phyloP scores from a whole-genome alignment of 2,113 vertebrate genomes.

The Colistium nudipinnis region DNA sequence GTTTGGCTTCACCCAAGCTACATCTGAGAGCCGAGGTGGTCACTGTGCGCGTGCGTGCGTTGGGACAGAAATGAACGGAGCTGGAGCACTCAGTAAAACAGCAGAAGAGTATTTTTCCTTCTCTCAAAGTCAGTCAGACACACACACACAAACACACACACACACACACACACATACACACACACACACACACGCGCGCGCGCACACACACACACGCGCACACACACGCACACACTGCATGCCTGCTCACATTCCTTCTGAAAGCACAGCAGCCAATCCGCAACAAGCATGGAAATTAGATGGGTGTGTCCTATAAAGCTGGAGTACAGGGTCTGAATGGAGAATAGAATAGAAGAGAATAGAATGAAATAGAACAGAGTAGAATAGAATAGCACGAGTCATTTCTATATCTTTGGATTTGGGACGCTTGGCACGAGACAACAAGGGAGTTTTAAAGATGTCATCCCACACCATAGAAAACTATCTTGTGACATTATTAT shows the following conservation, averaged over 20 bases:
- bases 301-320: conserved; percentile 69
- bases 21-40: conserved; percentile 29
- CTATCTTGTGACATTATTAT: too few relatives aligned
- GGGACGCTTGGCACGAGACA: neutral
- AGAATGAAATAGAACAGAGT: conserved; percentile 31
- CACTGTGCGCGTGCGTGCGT: neutral
- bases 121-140: neutral
- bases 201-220: conserved; percentile 16
- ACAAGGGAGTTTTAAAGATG: neutral
- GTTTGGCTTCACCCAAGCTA: conserved; percentile 42
- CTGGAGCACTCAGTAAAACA: conserved; percentile 45
- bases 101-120: conserved; percentile 53
- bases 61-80: conserved; percentile 26
- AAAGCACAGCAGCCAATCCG: conserved; percentile 69
- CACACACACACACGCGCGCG: conserved; percentile 17
- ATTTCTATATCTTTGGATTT: neutral
- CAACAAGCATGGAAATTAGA: conserved; percentile 67
- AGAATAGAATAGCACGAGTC: conserved; percentile 37
- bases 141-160: conserved; percentile 15
- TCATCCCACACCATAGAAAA: neutral
- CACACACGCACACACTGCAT: conserved; percentile 38
- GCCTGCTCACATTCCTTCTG: conserved; percentile 71
- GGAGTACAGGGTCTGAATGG: conserved; percentile 84
- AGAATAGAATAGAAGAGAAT: conserved; percentile 62
- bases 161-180: conserved; percentile 8